Percentiles rank a stretch among this genome's conserved stretches.
These are phyloP conservation scores for Actinernus sp. DNA, from an alignment of 92 coral and sea anemone genomes.

Conservation along the genomic window DNA sequence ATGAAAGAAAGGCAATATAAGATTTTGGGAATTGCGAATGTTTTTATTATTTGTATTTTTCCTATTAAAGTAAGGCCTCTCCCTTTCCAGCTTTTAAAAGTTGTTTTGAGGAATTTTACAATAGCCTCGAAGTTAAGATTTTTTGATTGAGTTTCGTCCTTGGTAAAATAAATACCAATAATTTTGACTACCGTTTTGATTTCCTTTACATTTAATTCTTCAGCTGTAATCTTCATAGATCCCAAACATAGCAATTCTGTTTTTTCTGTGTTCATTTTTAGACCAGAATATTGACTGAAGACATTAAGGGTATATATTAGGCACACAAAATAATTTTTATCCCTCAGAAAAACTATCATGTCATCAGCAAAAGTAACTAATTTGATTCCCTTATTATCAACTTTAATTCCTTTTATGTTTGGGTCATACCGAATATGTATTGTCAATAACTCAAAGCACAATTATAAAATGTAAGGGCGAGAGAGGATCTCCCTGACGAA, in stretches of 20 bases:
- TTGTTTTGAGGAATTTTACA: too few relatives aligned
- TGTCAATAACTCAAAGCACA: constrained; percentile 17
- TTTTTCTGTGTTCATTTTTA: constrained; percentile 41
- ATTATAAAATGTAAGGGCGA: constrained; percentile 45
- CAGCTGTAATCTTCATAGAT: neutral
- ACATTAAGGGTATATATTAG: neutral
- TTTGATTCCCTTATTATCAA: constrained; percentile 11
- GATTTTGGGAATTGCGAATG: constrained; percentile 14
- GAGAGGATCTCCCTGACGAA: constrained; percentile 66
- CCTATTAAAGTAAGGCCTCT: constrained; percentile 31
- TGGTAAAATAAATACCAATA: too few relatives aligned
- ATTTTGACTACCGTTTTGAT: too few relatives aligned
- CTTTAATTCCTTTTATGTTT: constrained; percentile 3
- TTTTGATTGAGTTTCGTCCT: constrained; percentile 11
- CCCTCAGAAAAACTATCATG: constrained; percentile 21
- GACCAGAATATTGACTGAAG: neutral
- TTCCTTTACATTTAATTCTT: constrained; percentile 6
- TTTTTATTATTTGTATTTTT: constrained; percentile 35
- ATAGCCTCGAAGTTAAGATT: too few relatives aligned
- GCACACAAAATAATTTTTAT: neutral
- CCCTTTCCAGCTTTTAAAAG: constrained; percentile 34
- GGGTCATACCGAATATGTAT: constrained; percentile 8
- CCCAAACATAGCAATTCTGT: constrained; percentile 37
- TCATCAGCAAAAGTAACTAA: constrained; percentile 52
- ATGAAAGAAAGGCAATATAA: constrained; percentile 23